phyloP scores from a whole-genome alignment of 2,888 invertebrate genomes.

The Pristionchus entomophagus region DNA sequence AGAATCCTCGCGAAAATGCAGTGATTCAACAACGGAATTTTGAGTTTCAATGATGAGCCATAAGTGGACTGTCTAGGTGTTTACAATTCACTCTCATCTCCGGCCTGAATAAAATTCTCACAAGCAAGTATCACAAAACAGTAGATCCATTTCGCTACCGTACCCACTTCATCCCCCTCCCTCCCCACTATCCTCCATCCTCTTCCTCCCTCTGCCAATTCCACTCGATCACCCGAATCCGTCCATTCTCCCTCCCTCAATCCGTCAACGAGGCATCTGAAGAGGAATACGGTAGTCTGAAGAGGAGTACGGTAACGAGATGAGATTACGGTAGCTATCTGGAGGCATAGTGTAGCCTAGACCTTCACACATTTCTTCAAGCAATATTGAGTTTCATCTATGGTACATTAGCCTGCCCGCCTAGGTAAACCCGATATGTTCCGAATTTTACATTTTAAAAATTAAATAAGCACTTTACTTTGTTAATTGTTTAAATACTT shows the following conservation, averaged over 20 bases:
- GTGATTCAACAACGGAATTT: neutral
- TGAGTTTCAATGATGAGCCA: neutral
- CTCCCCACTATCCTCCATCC: slow-evolving; percentile 34
- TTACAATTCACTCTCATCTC: too few species aligned
- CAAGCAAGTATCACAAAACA: too few species aligned
- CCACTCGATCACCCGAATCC: slow-evolving; percentile 17
- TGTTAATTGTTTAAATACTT: too few species aligned
- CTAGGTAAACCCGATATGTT: too few species aligned
- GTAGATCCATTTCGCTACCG: neutral
- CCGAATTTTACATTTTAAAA: too few species aligned
- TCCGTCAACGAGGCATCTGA: slow-evolving; percentile 29
- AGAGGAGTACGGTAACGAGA: neutral
- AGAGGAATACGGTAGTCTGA: neutral
- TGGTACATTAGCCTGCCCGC: too few species aligned
- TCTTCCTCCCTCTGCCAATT: neutral
- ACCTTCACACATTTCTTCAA: too few species aligned
- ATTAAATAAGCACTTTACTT: too few species aligned
- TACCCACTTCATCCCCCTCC: slow-evolving; percentile 41
- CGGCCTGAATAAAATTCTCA: too few species aligned
- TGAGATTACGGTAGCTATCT: neutral
- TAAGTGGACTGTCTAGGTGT: neutral
- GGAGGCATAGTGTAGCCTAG: too few species aligned
- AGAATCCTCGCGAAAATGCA: too few species aligned
- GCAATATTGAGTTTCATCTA: too few species aligned
- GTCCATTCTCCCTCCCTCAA: slow-evolving; percentile 2